These are phyloP conservation scores for Brachionus sp. DNA, from an alignment of 1,140 invertebrate species.

Conservation along the genomic window DNA sequence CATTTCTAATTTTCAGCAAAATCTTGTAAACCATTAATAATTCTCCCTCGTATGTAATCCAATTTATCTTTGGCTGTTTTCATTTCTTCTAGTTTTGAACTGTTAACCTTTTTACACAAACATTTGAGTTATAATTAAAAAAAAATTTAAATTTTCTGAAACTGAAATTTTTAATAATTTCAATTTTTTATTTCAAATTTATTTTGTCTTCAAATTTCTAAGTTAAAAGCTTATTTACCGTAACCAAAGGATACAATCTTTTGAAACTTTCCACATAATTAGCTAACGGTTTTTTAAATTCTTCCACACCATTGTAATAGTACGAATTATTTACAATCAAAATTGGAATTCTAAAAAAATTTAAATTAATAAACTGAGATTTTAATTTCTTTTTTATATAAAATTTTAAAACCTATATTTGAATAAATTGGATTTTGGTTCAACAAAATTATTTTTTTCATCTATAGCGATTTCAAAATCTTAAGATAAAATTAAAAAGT, in stretches of 20 bases:
- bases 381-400: too few relatives aligned
- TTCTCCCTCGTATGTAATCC: conserved; percentile 9
- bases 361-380: background rate
- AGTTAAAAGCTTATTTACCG: background rate
- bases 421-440: background rate
- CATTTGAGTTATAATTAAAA: too few relatives aligned
- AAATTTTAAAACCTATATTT: conserved; percentile 33
- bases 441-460: conserved; percentile 11
- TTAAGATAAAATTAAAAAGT: background rate
- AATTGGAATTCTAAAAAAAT: conserved; percentile 27
- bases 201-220: too few relatives aligned
- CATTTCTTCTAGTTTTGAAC: conserved; percentile 32
- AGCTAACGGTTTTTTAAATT: conserved; percentile 36
- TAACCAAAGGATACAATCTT: conserved; percentile 38
- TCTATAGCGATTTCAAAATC: conserved; percentile 44
- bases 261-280: conserved; percentile 34
- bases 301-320: background rate
- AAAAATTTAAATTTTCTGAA: background rate
- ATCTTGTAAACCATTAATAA: conserved; percentile 21
- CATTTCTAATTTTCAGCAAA: conserved; percentile 32
- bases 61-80: conserved; percentile 25
- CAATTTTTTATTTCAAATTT: background rate
- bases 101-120: conserved; percentile 5
- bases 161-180: background rate
- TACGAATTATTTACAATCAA: conserved; percentile 22